Evolutionary conservation across 2,888 invertebrate species (phyloP), one percentile per base, ranked within the genome.

Genomic region (Xylota sylvarum): DNA sequence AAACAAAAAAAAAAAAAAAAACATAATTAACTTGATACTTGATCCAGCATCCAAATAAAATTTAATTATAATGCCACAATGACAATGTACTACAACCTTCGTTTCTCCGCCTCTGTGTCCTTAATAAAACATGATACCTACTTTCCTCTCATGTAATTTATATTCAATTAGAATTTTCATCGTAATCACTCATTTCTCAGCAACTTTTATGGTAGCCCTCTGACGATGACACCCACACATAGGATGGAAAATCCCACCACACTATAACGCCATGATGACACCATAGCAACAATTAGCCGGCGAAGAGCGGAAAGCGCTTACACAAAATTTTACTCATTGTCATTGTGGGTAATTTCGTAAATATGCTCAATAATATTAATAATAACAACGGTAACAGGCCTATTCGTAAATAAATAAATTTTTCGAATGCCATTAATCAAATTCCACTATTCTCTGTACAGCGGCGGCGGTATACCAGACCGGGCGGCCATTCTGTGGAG

Each of bases 351-450:
- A 65, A 65, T 72, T 73, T 73, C 35, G 60, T 55, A 78, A 83
- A 83, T 78, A 67, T 73, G 78, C 62, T 78, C 67, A 23, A 60
- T 67, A 77, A 78, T 83, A 78, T 60, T 60, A 73, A 78, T 73
- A 73, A 58, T 58, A 72, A 72, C 23, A 72, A 72, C 23, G 64
- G 35, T 65, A 67, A 76, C 65, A 35, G 48, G 55, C 40, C 48
- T 1, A 64, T 46, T 72, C 77, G 67, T 73, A 78, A 83, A 83
- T 83, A 73, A 32, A 77, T 82, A 70, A 74, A 81, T 81, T 82
- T 82, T 46, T 40, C 67, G 9, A 78, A 83, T 83, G 60, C 40
- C 78, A 78, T 83, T 83, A 78, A 83, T 83, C 78, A 83, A 67
- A 83, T 72, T 77, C 30, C 32, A 30, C 14, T 12, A 14, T n/a